Evolutionary conservation across 2,113 vertebrate genomes (phyloP).

Genomic region (Barnardius zonarius): DNA sequence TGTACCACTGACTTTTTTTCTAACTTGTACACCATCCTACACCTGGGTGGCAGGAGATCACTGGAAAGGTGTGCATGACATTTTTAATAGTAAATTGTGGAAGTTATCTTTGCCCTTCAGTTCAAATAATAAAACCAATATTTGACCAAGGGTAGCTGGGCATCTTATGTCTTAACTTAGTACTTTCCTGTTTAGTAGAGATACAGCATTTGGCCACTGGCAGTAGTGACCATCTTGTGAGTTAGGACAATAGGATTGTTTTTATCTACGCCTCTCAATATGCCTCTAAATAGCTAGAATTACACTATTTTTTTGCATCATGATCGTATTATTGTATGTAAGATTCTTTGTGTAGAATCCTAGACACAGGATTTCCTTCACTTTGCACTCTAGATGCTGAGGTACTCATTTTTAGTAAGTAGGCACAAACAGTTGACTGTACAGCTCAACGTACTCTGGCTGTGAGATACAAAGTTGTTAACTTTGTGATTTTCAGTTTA

Average conservation of each 20-base stretch:
- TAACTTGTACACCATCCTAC: not conserved
- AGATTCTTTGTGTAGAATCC: not conserved
- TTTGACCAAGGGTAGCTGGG: not conserved
- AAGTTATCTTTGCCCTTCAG: not conserved
- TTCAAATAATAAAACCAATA: not conserved
- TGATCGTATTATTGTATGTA: not conserved
- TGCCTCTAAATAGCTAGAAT: not conserved
- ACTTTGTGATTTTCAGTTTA: not conserved
- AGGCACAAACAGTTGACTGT: not conserved
- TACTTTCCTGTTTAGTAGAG: not conserved
- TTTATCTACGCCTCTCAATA: not conserved
- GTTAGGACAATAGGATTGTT: not conserved
- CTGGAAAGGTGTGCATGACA: not conserved
- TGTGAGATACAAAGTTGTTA: not conserved
- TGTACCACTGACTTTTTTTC: not conserved
- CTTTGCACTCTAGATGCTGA: not conserved
- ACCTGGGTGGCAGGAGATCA: not conserved
- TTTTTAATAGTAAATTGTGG: not conserved
- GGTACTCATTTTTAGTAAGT: not conserved
- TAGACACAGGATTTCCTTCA: not conserved
- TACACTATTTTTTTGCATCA: accelerated
- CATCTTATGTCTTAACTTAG: not conserved
- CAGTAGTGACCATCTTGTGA: not conserved
- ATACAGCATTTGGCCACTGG: not conserved
- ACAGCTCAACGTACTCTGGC: not conserved